Evolutionary conservation across 37 sponge, comb jelly and placozoan species (phyloP).

Genomic region (Cliona cf. orientalis): DNA sequence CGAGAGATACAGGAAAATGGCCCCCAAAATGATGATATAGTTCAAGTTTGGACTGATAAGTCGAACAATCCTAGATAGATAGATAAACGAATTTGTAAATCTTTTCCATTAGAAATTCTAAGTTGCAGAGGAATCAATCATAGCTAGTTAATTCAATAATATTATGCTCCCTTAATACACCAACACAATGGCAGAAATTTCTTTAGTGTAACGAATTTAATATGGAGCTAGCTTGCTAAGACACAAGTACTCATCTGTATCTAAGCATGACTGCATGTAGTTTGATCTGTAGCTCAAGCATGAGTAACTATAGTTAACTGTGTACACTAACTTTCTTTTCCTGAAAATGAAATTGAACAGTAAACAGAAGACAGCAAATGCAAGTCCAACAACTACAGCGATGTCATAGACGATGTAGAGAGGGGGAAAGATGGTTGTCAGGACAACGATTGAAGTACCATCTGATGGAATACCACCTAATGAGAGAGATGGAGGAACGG

Average conservation of each 20-base stretch:
- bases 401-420: slow-evolving; percentile 18
- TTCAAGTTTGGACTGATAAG: slow-evolving; percentile 71
- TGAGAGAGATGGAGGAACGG: too few species aligned
- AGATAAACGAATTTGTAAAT: background rate
- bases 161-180: too few species aligned
- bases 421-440: background rate
- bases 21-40: slow-evolving; percentile 56
- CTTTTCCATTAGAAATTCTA: too few species aligned
- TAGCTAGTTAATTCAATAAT: too few species aligned
- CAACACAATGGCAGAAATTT: too few species aligned
- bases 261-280: too few species aligned
- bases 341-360: slow-evolving; percentile 65
- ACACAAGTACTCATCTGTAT: too few species aligned
- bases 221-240: too few species aligned
- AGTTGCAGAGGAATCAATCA: too few species aligned
- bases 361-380: slow-evolving; percentile 39
- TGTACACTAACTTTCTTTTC: slow-evolving; percentile 52
- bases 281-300: too few species aligned
- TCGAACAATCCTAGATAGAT: slow-evolving; percentile 43
- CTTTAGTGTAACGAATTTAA: too few species aligned
- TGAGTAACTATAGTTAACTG: too few species aligned
- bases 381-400: slow-evolving; percentile 24
- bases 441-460: slow-evolving; percentile 18
- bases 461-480: slow-evolving; percentile 51
- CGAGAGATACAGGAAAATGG: slow-evolving; percentile 17